A percentile compares a stretch with the other conserved stretches of the same genome.
phyloP scores from a whole-genome alignment of 1,140 invertebrate genomes.

The Cotesia chilonis region DNA sequence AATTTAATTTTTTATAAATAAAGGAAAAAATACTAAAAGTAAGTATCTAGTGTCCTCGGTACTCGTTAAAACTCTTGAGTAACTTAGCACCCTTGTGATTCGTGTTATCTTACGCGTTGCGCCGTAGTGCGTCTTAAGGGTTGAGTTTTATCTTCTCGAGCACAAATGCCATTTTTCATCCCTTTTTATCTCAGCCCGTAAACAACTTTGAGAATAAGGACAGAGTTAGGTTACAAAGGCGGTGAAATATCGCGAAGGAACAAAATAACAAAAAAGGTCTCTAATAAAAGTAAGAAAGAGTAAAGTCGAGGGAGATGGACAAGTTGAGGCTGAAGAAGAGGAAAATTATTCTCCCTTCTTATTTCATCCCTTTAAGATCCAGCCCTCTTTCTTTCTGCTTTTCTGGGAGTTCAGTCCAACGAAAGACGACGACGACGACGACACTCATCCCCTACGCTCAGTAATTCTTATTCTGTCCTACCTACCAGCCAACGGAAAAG shows the following conservation, averaged over 20 bases:
- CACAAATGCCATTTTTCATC: too few species aligned
- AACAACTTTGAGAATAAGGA: constrained; percentile 6
- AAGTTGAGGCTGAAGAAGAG: constrained; percentile 18
- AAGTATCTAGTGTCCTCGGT: constrained; percentile 8
- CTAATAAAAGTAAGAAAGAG: too few species aligned
- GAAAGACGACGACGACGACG: not conserved
- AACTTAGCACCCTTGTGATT: constrained; percentile 18
- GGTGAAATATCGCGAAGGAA: constrained; percentile 15
- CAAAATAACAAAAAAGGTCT: constrained; percentile 17
- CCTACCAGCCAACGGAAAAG: constrained; percentile 38
- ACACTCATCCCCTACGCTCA: constrained; percentile 6
- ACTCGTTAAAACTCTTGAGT: constrained; percentile 17
- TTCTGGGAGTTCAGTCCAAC: not conserved
- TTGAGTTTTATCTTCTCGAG: too few species aligned
- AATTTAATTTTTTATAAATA: too few species aligned
- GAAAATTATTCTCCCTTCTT: constrained; percentile 18
- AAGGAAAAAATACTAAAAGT: constrained; percentile 36
- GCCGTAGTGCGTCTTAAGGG: constrained; percentile 21
- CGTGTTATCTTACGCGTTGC: constrained; percentile 26
- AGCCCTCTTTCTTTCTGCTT: constrained; percentile 15
- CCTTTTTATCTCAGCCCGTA: not conserved
- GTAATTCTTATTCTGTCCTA: constrained; percentile 26
- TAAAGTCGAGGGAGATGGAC: too few species aligned
- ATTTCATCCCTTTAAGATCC: constrained; percentile 18
- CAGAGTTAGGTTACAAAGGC: constrained; percentile 24